Conservation (phyloP, 2,113 vertebrate genomes). For the Lagenorhynchus albirostris region DNA sequence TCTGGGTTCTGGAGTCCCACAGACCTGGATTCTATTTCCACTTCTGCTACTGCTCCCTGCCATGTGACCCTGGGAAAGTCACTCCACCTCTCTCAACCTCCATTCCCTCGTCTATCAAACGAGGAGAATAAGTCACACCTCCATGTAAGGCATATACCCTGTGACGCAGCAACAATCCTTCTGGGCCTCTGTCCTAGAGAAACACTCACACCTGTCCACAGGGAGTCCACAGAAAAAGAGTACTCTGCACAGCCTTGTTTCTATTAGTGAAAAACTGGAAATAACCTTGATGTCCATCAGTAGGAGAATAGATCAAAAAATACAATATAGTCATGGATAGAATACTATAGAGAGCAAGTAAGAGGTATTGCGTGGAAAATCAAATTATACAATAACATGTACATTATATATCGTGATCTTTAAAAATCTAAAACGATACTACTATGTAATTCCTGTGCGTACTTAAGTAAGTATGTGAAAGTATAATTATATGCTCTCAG, state of each 20-base stretch:
- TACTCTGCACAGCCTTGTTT: not conserved
- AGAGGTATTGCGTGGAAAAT: not conserved
- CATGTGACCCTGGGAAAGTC: not conserved
- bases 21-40: not conserved
- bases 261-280: not conserved
- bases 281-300: not conserved
- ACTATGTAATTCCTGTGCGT: not conserved
- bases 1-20: not conserved
- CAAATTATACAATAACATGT: not conserved
- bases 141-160: not conserved
- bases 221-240: not conserved
- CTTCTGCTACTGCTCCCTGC: not conserved
- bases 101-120: not conserved
- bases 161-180: not conserved
- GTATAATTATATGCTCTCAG: not conserved
- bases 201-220: not conserved
- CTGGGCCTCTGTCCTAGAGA: not conserved
- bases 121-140: not conserved
- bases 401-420: not conserved
- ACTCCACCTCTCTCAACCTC: not conserved
- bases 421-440: not conserved
- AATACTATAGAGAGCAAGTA: not conserved
- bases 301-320: not conserved
- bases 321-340: not conserved
- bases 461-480: not conserved